A percentile compares a stretch with the other conserved stretches of the same genome.
phyloP scores from a whole-genome alignment of 1,140 invertebrate species.

The Formica exsecta region DNA sequence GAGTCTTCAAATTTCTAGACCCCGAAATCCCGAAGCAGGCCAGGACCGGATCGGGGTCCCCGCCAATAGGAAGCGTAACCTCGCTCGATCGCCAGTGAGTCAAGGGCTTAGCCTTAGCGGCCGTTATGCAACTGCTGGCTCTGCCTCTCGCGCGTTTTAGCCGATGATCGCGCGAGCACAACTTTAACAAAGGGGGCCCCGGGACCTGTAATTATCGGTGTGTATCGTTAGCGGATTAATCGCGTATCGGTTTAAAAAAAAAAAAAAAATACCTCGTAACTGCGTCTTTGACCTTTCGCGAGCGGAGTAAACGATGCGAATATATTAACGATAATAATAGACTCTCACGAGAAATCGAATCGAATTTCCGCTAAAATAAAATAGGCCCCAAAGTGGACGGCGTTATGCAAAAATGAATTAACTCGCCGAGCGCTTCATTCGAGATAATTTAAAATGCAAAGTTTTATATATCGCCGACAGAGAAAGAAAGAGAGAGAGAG shows the following conservation, averaged over 20 bases:
- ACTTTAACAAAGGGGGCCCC: constrained; percentile 38
- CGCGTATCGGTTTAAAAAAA: constrained; percentile 44
- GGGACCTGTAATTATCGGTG: constrained; percentile 55
- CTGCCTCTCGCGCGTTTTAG: constrained; percentile 15
- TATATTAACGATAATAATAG: constrained; percentile 43
- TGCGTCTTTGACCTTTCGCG: constrained; percentile 42
- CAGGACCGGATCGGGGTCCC: neutral
- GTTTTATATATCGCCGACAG: neutral
- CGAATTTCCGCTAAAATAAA: constrained; percentile 46
- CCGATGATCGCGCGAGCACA: constrained; percentile 27
- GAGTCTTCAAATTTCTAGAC: constrained; percentile 20
- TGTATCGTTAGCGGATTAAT: constrained; percentile 57
- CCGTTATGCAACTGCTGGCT: constrained; percentile 52
- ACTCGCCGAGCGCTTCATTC: neutral
- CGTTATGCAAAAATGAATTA: constrained; percentile 24
- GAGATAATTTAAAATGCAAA: constrained; percentile 26
- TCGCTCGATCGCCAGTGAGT: constrained; percentile 33
- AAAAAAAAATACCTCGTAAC: constrained; percentile 41
- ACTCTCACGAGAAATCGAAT: constrained; percentile 4
- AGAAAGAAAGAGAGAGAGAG: too few relatives aligned
- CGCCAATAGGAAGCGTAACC: neutral
- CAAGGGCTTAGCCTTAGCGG: constrained; percentile 51
- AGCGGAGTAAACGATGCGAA: constrained; percentile 39
- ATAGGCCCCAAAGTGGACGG: neutral
- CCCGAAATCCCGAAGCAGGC: constrained; percentile 28